Conservation (phyloP, 2,113 vertebrate species). For the Fukomys damarensis region DNA sequence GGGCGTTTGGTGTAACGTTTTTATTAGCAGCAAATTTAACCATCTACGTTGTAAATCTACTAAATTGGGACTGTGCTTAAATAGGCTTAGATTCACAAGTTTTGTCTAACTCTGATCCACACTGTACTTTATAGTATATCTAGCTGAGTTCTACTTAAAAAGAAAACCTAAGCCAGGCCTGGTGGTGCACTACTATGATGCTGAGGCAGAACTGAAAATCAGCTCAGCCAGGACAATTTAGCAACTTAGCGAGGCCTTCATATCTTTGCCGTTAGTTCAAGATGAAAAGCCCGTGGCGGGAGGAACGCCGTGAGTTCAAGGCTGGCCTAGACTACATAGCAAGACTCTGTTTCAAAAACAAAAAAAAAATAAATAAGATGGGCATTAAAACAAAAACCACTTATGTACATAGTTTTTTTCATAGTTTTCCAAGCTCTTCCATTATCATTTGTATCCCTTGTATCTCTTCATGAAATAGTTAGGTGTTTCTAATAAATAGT, state of each 20-base stretch:
- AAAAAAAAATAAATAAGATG: neutral
- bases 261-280: neutral
- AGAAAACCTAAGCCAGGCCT: neutral
- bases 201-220: neutral
- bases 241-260: too few species aligned
- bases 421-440: slow-evolving; percentile 46
- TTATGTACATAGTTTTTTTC: neutral
- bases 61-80: neutral
- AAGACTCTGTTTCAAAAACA: neutral
- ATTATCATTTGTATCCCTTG: neutral
- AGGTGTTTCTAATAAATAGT: slow-evolving; percentile 35
- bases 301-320: neutral
- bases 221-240: too few species aligned
- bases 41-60: neutral
- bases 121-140: neutral
- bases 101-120: slow-evolving; percentile 9
- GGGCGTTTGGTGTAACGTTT: neutral
- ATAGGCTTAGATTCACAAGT: neutral
- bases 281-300: neutral
- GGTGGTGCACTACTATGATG: neutral
- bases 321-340: neutral
- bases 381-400: slow-evolving; percentile 29
- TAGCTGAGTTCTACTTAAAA: slow-evolving; percentile 13
- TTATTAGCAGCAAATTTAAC: slow-evolving; percentile 13
- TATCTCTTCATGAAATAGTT: neutral